phyloP scores from a whole-genome alignment of 2,797 vertebrate genomes.

The Hoplostethus mediterraneus region DNA sequence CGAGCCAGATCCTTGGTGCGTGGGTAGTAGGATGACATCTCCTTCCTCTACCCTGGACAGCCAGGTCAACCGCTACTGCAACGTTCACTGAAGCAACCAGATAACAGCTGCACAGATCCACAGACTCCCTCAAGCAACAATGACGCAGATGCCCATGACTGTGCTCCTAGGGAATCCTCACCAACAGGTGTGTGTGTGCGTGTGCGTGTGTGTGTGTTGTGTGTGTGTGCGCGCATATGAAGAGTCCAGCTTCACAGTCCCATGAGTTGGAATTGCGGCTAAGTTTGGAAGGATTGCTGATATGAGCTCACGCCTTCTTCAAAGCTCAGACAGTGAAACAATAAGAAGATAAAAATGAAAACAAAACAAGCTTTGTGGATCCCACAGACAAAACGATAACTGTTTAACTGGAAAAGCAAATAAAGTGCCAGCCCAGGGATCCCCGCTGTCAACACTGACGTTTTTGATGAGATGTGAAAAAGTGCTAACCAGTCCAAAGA shows the following conservation, averaged over 20 bases:
- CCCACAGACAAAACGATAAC: conserved; percentile 14
- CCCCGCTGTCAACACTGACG: conserved; percentile 31
- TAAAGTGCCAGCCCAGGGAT: conserved; percentile 37
- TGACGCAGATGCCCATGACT: conserved; percentile 71
- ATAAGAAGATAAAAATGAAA: conserved; percentile 66
- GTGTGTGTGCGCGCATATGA: too few relatives aligned
- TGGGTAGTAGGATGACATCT: conserved; percentile 92
- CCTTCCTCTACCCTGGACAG: conserved; percentile 47
- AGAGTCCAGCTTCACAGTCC: conserved; percentile 41
- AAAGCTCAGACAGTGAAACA: conserved; percentile 42
- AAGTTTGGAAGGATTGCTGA: conserved; percentile 45
- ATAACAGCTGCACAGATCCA: conserved; percentile 52
- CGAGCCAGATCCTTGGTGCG: conserved; percentile 93
- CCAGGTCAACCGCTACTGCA: conserved; percentile 56
- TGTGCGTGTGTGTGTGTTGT: background rate
- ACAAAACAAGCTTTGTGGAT: conserved; percentile 24
- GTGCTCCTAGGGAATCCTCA: conserved; percentile 61
- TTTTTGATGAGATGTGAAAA: conserved; percentile 40
- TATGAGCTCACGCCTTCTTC: conserved; percentile 35
- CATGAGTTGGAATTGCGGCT: conserved; percentile 19
- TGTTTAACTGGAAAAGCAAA: conserved; percentile 41
- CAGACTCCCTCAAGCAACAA: conserved; percentile 63
- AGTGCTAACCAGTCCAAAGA: conserved; percentile 35
- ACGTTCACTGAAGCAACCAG: conserved; percentile 45
- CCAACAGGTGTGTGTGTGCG: conserved; percentile 69